phyloP scores from a whole-genome alignment of 2,888 invertebrate genomes.

The Andrena chrysosceles region DNA sequence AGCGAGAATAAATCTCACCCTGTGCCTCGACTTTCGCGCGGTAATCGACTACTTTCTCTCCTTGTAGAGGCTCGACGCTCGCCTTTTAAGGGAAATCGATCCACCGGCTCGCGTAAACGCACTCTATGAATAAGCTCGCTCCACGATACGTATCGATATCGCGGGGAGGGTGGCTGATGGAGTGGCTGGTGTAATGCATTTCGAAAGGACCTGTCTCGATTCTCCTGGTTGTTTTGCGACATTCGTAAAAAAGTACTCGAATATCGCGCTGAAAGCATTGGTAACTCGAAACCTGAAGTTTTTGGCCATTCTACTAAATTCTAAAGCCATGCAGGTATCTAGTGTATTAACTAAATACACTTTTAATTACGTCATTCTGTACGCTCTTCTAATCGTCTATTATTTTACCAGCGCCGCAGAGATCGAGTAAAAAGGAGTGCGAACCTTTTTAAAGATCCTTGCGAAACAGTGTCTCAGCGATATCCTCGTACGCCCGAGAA shows the following conservation, averaged over 20 bases:
- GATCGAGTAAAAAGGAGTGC: too few relatives aligned
- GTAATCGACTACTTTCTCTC: conserved; percentile 1
- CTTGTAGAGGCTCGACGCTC: neutral
- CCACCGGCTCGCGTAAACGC: conserved; percentile 18
- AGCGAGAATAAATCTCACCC: conserved; percentile 64
- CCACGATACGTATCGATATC: conserved; percentile 26
- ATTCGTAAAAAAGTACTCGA: conserved; percentile 4
- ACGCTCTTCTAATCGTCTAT: too few relatives aligned
- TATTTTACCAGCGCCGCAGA: too few relatives aligned
- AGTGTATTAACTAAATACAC: too few relatives aligned
- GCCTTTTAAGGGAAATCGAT: conserved; percentile 31
- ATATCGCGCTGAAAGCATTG: neutral
- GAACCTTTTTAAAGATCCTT: too few relatives aligned
- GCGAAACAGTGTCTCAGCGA: too few relatives aligned
- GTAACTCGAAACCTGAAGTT: too few relatives aligned
- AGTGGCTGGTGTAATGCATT: conserved; percentile 27
- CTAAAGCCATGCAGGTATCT: too few relatives aligned
- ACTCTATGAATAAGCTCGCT: conserved; percentile 39
- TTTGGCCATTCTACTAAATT: too few relatives aligned
- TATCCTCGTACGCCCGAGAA: neutral
- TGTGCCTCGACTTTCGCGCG: neutral
- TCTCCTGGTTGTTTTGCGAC: neutral
- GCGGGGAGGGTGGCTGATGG: conserved; percentile 26
- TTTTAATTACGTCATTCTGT: too few relatives aligned
- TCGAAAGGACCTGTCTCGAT: neutral